A percentile compares a stretch with the other conserved stretches of the same genome.
phyloP scores from a whole-genome alignment of 2,888 invertebrate species.

The Eledona agricola region DNA sequence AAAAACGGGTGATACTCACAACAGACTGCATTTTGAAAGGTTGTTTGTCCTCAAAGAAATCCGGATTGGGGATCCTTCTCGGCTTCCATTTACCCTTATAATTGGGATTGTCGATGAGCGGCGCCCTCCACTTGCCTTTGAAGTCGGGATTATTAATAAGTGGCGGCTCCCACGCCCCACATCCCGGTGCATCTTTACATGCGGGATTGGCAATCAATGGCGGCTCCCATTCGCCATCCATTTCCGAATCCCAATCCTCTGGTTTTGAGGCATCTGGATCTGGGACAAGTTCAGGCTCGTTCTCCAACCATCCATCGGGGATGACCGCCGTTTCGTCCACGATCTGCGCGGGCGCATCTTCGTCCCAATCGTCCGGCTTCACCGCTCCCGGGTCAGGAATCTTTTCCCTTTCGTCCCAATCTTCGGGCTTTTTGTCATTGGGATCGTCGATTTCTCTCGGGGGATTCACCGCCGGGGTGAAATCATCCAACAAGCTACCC shows the following conservation, averaged over 20 bases:
- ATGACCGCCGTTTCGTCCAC: constrained; percentile 83
- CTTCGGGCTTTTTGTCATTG: constrained; percentile 81
- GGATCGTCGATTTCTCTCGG: constrained; percentile 94
- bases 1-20: constrained; percentile 73
- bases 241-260: constrained; percentile 96
- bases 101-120: constrained; percentile 89
- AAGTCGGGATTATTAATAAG: constrained; percentile 88
- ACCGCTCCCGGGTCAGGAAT: constrained; percentile 65
- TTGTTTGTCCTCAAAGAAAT: constrained; percentile 88
- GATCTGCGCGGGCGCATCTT: constrained; percentile 90
- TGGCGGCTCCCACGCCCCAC: constrained; percentile 90
- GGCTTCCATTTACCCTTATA: constrained; percentile 97
- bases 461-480: constrained; percentile 94
- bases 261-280: constrained; percentile 90
- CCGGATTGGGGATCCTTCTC: constrained; percentile 86
- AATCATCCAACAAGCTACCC: constrained; percentile 88
- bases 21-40: constrained; percentile 92
- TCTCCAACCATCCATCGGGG: constrained; percentile 93
- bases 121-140: constrained; percentile 93
- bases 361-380: constrained; percentile 98
- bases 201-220: constrained; percentile 90
- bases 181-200: constrained; percentile 79
- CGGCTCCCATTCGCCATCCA: constrained; percentile 99
- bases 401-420: constrained; percentile 91
- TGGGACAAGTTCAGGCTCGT: constrained; percentile 85